Evolutionary conservation across 2,113 vertebrate species (phyloP), one percentile per base, ranked within the genome.

Genomic region (Nothobranchius furzeri): DNA sequence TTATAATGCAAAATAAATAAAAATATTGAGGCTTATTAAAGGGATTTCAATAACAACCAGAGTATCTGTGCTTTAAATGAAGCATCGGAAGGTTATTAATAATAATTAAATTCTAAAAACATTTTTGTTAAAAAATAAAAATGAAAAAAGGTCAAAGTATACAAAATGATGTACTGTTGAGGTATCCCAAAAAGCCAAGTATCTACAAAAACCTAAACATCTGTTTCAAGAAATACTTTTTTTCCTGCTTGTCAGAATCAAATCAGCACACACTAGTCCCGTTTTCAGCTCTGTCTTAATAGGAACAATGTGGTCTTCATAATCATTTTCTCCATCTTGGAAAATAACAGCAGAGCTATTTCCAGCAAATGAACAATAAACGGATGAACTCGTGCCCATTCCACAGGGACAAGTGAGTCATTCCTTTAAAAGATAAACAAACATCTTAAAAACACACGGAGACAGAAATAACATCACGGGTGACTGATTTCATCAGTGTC

Each of bases 91-190:
- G 7, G 55, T n/a, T n/a, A 67, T 37, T 37, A 25, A 13, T 37
- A 66, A 2, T 17, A 58, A 50, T 14, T 52, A 48, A 11, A 45
- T 60, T 66, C 40, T 65, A 12, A 72, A 3, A 59, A 52, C n/a
- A 9, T 8, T 40, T 40, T 40, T 40, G 9, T 40, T 5, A 1
- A 8, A 4, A 53, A 46, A 4, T 68, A 67, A 6, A 71, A 61
- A 62, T 20, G 55, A 15, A 62, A 66, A 54, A 40, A 35, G 40
- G 12, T 43, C 37, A 30, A 46, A 17, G 56, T 9, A 30, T 30
- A 30, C 30, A 30, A 30, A 30, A 30, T 30, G 30, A 30, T 30
- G 2, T 30, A 4, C 30, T 30, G 30, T 30, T 30, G 4, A 3
- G 30, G 30, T 30, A 30, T 30, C 30, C 30, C 30, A 13, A 12